These are phyloP conservation scores for Pyxicephalus adspersus DNA, from an alignment of 2,113 vertebrate genomes.

Conservation along the genomic window DNA sequence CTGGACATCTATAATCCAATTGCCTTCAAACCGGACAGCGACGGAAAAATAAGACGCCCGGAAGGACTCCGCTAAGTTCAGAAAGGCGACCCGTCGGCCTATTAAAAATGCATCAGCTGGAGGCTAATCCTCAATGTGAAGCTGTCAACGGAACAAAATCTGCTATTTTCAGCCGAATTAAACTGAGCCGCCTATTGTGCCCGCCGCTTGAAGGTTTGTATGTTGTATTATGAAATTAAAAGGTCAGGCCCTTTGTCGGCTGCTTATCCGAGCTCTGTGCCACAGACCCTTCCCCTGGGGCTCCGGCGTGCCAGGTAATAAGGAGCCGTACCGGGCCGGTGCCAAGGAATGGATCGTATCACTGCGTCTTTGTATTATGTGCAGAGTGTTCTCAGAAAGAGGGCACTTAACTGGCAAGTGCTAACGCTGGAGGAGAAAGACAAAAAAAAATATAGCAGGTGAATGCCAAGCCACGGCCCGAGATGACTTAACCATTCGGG, in stretches of 20 bases:
- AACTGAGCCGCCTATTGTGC: conserved; percentile 46
- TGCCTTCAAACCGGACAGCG: conserved; percentile 30
- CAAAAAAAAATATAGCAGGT: not conserved
- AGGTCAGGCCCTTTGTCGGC: conserved; percentile 39
- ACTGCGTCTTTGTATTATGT: conserved; percentile 22
- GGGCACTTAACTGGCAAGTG: conserved; percentile 29
- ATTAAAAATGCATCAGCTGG: conserved; percentile 55
- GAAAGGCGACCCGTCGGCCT: conserved; percentile 40
- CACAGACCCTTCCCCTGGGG: conserved; percentile 17
- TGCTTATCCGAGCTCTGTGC: conserved; percentile 25
- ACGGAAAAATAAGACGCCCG: conserved; percentile 23
- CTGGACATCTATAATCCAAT: conserved; percentile 39
- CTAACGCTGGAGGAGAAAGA: not conserved
- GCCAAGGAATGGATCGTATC: conserved; percentile 45
- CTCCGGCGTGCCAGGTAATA: conserved; percentile 39
- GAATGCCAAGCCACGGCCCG: conserved; percentile 1
- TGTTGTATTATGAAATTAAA: conserved; percentile 54
- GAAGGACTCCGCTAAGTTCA: conserved; percentile 39
- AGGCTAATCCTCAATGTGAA: conserved; percentile 49
- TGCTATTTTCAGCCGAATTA: conserved; percentile 43
- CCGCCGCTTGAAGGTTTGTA: conserved; percentile 2
- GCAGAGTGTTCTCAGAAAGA: conserved; percentile 23
- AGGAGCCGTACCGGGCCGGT: conserved; percentile 8
- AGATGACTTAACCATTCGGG: not conserved
- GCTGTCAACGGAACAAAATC: conserved; percentile 53